Evolutionary conservation across 1,140 invertebrate genomes (phyloP).

Genomic region (Saccostrea cuccullata): DNA sequence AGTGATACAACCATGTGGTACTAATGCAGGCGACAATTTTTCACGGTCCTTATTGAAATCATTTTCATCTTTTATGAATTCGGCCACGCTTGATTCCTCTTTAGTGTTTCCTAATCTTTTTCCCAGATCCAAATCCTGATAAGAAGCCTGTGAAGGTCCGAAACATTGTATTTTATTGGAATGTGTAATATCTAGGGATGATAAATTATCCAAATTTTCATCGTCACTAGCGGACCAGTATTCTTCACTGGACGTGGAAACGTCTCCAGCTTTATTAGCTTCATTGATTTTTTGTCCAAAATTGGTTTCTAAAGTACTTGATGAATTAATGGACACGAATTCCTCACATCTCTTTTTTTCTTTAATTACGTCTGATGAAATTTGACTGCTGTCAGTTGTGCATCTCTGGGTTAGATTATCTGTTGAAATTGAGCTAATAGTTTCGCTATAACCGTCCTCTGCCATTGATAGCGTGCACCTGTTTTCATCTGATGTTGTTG

Average conservation of each 20-base stretch:
- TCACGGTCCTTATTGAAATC: slow-evolving; percentile 24
- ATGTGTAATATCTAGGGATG: not conserved
- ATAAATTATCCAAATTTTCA: slow-evolving; percentile 18
- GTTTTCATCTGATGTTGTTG: slow-evolving; percentile 24
- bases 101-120: not conserved
- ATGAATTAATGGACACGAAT: slow-evolving; percentile 7
- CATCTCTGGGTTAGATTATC: not conserved
- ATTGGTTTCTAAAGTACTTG: slow-evolving; percentile 22
- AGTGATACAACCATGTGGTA: slow-evolving; percentile 8
- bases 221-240: slow-evolving; percentile 38
- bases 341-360: slow-evolving; percentile 34
- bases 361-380: slow-evolving; percentile 14
- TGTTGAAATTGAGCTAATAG: slow-evolving; percentile 1
- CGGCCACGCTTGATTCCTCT: not conserved
- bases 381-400: slow-evolving; percentile 29
- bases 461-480: slow-evolving; percentile 23
- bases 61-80: slow-evolving; percentile 7
- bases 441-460: slow-evolving; percentile 17
- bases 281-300: slow-evolving; percentile 38
- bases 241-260: slow-evolving; percentile 35
- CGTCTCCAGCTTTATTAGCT: slow-evolving; percentile 3
- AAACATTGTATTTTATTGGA: not conserved
- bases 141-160: not conserved
- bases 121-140: not conserved
- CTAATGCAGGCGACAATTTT: slow-evolving; percentile 8